These are phyloP conservation scores for Albula glossodonta DNA, from an alignment of 2,113 vertebrate genomes.

Conservation along the genomic window DNA sequence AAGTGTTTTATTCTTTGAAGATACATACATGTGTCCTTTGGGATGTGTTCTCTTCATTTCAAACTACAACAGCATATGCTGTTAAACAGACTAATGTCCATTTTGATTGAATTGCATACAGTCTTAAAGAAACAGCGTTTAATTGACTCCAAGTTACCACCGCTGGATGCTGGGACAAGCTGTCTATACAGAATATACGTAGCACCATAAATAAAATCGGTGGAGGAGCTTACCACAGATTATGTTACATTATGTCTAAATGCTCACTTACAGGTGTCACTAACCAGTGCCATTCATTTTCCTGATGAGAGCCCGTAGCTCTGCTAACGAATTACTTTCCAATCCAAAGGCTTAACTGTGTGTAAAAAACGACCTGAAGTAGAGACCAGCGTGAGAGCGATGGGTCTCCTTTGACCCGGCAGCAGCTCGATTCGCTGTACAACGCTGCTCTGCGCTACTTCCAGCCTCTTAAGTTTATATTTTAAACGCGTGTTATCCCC, in stretches of 20 bases:
- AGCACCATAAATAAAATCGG: too few relatives aligned
- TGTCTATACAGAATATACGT: neutral
- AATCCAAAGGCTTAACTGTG: neutral
- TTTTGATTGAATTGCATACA: too few relatives aligned
- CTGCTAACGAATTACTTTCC: neutral
- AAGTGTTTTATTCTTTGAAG: too few relatives aligned
- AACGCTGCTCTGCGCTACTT: neutral
- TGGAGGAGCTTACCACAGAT: neutral
- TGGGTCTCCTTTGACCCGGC: neutral
- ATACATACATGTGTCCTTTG: too few relatives aligned
- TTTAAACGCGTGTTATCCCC: too few relatives aligned
- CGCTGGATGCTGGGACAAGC: too few relatives aligned
- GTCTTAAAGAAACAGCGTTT: too few relatives aligned
- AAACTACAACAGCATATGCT: too few relatives aligned
- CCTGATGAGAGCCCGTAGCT: neutral
- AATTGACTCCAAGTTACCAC: too few relatives aligned
- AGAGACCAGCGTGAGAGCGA: neutral
- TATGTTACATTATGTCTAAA: neutral
- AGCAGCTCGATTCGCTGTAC: neutral
- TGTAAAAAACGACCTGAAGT: neutral
- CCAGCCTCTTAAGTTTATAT: neutral
- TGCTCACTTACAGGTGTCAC: neutral
- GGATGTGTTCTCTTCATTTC: too few relatives aligned
- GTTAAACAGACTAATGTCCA: too few relatives aligned
- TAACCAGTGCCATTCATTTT: too few relatives aligned